Evolutionary conservation across 2,888 invertebrate species (phyloP).

Genomic region (Lordiphosa fenestrarum): DNA sequence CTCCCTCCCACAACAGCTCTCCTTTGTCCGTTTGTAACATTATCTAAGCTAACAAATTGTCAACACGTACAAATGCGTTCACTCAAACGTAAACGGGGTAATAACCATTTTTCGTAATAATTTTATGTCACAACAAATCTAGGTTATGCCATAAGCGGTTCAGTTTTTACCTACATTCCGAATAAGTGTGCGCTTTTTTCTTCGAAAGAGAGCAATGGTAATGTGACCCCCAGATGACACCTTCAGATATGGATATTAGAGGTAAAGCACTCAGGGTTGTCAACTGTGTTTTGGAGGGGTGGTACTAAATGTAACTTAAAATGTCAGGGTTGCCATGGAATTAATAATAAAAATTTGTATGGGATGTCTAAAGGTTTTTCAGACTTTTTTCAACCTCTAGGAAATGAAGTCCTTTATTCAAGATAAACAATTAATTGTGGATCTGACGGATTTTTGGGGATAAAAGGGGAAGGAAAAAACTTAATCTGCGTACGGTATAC

Average conservation of each 20-base stretch:
- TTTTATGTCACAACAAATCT: constrained; percentile 78
- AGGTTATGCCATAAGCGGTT: constrained; percentile 54
- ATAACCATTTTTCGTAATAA: constrained; percentile 77
- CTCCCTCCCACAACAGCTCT: constrained; percentile 2
- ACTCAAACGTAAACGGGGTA: constrained; percentile 79
- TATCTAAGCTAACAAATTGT: constrained; percentile 77
- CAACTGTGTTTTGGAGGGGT: constrained; percentile 14
- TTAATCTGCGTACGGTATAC: too few relatives aligned
- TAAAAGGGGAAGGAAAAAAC: too few relatives aligned
- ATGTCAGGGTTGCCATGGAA: constrained; percentile 1
- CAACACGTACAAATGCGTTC: constrained; percentile 78
- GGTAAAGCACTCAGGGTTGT: constrained; percentile 6
- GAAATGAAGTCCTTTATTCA: too few relatives aligned
- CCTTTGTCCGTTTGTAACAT: constrained; percentile 47
- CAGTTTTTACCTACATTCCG: constrained; percentile 20
- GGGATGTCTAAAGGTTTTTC: too few relatives aligned
- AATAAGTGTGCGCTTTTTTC: constrained; percentile 10
- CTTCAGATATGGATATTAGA: too few relatives aligned
- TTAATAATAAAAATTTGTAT: neutral
- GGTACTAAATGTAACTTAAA: neutral
- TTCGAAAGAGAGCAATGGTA: constrained; percentile 14
- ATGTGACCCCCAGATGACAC: constrained; percentile 22
- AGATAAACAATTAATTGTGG: too few relatives aligned
- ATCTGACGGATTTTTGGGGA: too few relatives aligned
- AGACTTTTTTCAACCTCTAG: too few relatives aligned